Conservation (phyloP, 1,140 invertebrate species). For the Drosophila persimilis region DNA sequence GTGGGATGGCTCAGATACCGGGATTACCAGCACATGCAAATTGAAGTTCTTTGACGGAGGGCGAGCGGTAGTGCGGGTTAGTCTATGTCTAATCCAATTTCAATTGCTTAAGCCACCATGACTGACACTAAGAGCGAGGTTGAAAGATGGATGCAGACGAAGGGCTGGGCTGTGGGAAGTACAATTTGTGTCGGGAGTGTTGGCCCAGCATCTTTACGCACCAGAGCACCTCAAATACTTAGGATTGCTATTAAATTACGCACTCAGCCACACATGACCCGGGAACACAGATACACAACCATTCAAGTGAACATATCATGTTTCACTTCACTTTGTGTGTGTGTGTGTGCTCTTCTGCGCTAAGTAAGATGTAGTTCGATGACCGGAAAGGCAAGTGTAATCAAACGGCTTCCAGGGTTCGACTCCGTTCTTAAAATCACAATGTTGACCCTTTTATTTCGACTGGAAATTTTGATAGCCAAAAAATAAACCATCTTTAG, state of each 20-base stretch:
- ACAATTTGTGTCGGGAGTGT: conserved; percentile 7
- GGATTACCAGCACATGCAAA: conserved; percentile 53
- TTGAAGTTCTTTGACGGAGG: conserved; percentile 23
- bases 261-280: conserved; percentile 5
- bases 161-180: background rate
- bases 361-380: conserved; percentile 55
- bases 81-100: conserved; percentile 58
- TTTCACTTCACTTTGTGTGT: conserved; percentile 51
- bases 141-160: conserved; percentile 39
- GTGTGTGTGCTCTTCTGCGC: conserved; percentile 28
- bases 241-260: conserved; percentile 60
- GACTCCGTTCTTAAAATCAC: conserved; percentile 42
- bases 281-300: conserved; percentile 4
- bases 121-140: conserved; percentile 55
- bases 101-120: conserved; percentile 69
- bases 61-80: background rate
- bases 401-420: background rate
- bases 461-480: conserved; percentile 54
- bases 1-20: conserved; percentile 38
- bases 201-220: conserved; percentile 48
- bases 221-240: conserved; percentile 52
- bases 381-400: conserved; percentile 16
- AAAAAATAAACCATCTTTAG: conserved; percentile 45
- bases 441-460: conserved; percentile 71
- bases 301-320: conserved; percentile 61